Evolutionary conservation across 1,140 invertebrate species (phyloP), one percentile per base, ranked within the genome.

Genomic region (Cherax destructor): DNA sequence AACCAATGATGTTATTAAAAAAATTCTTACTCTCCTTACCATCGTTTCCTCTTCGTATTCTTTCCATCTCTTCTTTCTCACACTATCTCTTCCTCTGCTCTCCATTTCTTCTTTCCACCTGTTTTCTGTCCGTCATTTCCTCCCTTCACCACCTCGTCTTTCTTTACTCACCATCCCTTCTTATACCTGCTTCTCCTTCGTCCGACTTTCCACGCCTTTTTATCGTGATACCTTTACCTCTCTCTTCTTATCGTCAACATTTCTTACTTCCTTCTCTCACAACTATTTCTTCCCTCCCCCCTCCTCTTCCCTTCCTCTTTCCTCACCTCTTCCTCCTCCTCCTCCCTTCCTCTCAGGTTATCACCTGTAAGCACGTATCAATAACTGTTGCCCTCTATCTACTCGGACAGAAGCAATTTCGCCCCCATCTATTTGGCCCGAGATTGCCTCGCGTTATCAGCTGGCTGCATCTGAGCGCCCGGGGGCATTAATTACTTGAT

Each of bases 401-500:
- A 72, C 78, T 69, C 74, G 61, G 78, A 80, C 78, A 88, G 78
- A 88, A 80, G 86, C 86, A 88, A 88, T 88, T 88, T 88, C 78
- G 59, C 61, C 59, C 59, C 59, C 86, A 88, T 88, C 78, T 88
- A 88, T 81, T 88, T 88, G 86, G 86, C 30, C 69, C 56, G 77
- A 88, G 86, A 41, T 88, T 88, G 79, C 77, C 77, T 59, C 81
- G 78, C 47, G 77, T 72, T 88, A 88, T 88, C 86, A 65, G 59
- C 50, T 69, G 59, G 41, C 76, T 78, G 86, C 86, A 88, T 88
- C 86, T 88, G 21, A 41, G 59, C 18, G 59, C 86, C 86, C 24
- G 18, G 16, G 86, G 86, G 74, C 86, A 81, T 81, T 88, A 88
- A 88, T 88, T 88, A 88, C 13, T n/a, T 88, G 86, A 88, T 88